A percentile compares a stretch with the other conserved stretches of the same genome.
Evolutionary conservation across 2,888 invertebrate species (phyloP).

Genomic region (Troilus luridus): DNA sequence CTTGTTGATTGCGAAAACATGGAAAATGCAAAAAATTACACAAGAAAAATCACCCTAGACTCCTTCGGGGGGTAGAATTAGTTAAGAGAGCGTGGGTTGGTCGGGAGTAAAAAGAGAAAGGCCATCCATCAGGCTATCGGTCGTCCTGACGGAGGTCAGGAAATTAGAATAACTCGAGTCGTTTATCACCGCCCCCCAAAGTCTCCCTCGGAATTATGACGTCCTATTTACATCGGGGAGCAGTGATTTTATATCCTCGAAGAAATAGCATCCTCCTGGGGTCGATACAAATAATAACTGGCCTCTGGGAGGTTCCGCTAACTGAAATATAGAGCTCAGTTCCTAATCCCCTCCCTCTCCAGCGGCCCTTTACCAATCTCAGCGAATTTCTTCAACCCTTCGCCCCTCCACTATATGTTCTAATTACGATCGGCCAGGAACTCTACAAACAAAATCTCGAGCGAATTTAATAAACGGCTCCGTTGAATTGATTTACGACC

Average conservation of each 20-base stretch:
- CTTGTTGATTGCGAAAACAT: not conserved
- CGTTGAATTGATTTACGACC: slow-evolving; percentile 4
- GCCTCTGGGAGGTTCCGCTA: slow-evolving; percentile 3
- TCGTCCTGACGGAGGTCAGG: slow-evolving; percentile 20
- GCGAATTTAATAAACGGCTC: not conserved
- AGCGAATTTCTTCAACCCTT: slow-evolving; percentile 14
- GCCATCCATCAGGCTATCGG: slow-evolving; percentile 45
- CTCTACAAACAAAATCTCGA: slow-evolving; percentile 25
- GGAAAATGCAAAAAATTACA: not conserved
- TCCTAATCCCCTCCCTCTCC: not conserved
- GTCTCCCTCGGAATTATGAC: slow-evolving; percentile 23
- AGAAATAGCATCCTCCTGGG: slow-evolving; percentile 36
- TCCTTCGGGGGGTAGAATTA: not conserved
- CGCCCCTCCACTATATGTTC: not conserved
- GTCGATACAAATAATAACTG: slow-evolving; percentile 44
- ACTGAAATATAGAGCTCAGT: slow-evolving; percentile 21
- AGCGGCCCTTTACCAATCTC: not conserved
- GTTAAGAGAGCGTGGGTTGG: slow-evolving; percentile 11
- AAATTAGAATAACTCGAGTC: slow-evolving; percentile 49
- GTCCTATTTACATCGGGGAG: slow-evolving; percentile 35
- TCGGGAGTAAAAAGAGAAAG: slow-evolving; percentile 23
- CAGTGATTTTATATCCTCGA: slow-evolving; percentile 42
- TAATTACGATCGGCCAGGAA: slow-evolving; percentile 5
- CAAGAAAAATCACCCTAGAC: not conserved
- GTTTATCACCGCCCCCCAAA: not conserved